Evolutionary conservation across 1,140 invertebrate genomes (phyloP).

Genomic region (Oryctes rhinoceros): DNA sequence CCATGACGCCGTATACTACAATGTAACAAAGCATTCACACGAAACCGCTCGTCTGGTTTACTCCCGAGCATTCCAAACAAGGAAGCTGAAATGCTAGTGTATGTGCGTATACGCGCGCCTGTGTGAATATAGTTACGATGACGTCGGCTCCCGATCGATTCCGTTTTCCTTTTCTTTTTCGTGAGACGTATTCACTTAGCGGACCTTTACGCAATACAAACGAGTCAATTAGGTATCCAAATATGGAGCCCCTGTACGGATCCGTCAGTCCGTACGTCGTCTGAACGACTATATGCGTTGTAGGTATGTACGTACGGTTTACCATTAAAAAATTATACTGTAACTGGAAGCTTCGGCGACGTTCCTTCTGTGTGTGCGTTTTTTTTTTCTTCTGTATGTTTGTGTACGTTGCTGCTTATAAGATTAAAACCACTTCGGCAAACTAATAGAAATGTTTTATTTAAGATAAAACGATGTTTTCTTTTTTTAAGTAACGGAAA

Average conservation of each 20-base stretch:
- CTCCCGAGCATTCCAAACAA: constrained; percentile 24
- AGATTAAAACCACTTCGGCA: too few species aligned
- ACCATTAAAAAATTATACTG: too few species aligned
- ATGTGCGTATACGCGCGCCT: background rate
- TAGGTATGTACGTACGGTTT: too few species aligned
- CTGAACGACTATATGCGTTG: too few species aligned
- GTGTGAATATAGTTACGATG: background rate
- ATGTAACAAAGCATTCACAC: background rate
- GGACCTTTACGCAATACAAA: constrained; percentile 26
- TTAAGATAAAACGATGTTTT: too few species aligned
- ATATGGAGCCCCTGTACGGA: constrained; percentile 1
- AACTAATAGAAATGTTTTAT: too few species aligned
- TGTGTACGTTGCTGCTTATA: too few species aligned
- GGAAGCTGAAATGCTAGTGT: background rate
- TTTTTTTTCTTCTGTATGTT: too few species aligned
- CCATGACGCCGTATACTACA: background rate
- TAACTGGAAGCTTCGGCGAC: too few species aligned
- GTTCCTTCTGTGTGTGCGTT: too few species aligned
- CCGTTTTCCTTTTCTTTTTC: constrained; percentile 33
- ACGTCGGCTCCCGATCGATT: background rate
- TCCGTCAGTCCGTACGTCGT: too few species aligned
- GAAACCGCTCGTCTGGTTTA: constrained; percentile 8
- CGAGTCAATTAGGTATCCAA: constrained; percentile 33
- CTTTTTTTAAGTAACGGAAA: too few species aligned
- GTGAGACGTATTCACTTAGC: constrained; percentile 21